phyloP scores from a whole-genome alignment of 1,140 invertebrate genomes.

The Propsilocerus akamusi region DNA sequence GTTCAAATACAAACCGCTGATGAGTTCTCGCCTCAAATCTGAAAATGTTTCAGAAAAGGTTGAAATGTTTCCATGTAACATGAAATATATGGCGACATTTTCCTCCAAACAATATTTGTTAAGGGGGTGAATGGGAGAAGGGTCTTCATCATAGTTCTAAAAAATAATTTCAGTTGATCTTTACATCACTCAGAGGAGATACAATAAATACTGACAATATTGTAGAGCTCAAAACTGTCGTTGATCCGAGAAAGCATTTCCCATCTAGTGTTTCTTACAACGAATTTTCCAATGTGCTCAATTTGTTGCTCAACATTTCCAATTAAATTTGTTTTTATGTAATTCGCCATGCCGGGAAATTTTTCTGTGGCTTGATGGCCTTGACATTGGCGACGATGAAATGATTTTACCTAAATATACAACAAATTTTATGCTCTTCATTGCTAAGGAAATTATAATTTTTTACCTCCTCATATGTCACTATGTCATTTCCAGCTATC shows the following conservation, averaged over 20 bases:
- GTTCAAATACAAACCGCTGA: too few species aligned
- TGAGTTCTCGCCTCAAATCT: neutral
- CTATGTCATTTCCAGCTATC: neutral
- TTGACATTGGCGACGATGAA: too few species aligned
- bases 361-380: too few species aligned
- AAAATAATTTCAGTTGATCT: neutral
- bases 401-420: neutral
- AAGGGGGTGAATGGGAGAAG: too few species aligned
- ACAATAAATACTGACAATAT: neutral
- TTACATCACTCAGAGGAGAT: neutral
- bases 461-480: neutral
- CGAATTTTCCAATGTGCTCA: neutral
- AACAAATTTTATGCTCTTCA: neutral
- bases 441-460: neutral
- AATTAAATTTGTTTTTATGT: neutral
- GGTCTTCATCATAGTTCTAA: neutral
- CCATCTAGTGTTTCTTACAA: neutral
- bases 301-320: neutral
- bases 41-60: neutral
- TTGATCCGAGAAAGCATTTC: neutral
- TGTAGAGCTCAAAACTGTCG: neutral
- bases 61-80: neutral
- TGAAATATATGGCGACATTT: neutral
- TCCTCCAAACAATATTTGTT: too few species aligned
- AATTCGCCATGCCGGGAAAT: neutral